Base-by-base conservation (phyloP, 2,113 vertebrate genomes). In the Neodontobutis hainanensis region DNA sequence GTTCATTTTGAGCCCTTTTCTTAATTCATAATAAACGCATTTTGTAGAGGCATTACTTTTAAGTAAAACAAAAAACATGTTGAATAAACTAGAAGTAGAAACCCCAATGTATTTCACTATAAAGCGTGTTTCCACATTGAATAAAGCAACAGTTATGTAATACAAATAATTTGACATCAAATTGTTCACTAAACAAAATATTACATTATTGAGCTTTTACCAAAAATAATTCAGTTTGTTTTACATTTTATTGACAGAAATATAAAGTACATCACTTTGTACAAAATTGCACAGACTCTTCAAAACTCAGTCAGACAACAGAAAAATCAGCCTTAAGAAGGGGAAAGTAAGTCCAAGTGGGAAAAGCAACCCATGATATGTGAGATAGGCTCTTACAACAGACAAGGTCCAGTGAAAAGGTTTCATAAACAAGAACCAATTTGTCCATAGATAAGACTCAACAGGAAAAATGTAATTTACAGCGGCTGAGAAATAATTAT, bases 251-350 rank as follows among this genome's bases (percentile, higher is more conserved):
- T 93, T 93, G 88, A 93, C 92, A 92, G 90, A 92, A 92, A 92
- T 92, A 93, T 92, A 93, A 92, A 93, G 81, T 89, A 91, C 90
- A 87, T 92, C 90, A 92, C 90, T 92, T 92, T 90, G 84, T 93
- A 92, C 91, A 93, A 92, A 93, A 92, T 86, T 89, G 89, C 90
- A 91, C 92, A 88, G 86, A 91, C 89, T 90, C 82, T 86, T 90
- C 79, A 89, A 92, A 91, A 91, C 85, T 85, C 85, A 84, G 83
- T 80, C 85, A 86, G 73, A 89, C 84, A 83, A 85, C 77, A 86
- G 73, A 89, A 83, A 56, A 77, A 68, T 67, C 46, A 66, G 70
- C 73, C 78, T 78, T 67, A 82, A 80, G 64, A 78, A 81, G 73
- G 77, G 71, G 85, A 85, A 85, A 75, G 78, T 77, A 84, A 86